Base-by-base conservation (phyloP, 1,140 invertebrate species). In the Pachypsylla venusta region DNA sequence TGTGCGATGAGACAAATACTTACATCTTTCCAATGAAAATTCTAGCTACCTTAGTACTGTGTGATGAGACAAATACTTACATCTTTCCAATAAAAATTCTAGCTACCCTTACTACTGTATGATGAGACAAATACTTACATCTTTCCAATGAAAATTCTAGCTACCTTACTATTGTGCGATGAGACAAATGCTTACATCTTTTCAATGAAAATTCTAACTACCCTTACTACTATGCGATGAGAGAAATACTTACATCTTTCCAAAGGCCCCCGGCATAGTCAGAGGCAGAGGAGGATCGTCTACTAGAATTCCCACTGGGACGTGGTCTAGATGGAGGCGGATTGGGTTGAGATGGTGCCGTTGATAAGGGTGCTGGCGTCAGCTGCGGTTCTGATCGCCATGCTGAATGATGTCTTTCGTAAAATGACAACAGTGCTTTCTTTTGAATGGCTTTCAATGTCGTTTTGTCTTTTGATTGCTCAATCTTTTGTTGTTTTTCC, bases 361-460 rank as follows among this genome's bases (percentile, higher is more conserved):
- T 62, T 12, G 60, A 56, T 4, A 60, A 28, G 5, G 59, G 54
- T 1, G 61, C 57, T 1, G 65, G 59, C 2, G 74, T 70, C 3
- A 81, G 66, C 40, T 81, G 79, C 0, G 79, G 80, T 62, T 81
- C 79, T 0, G 80, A 81, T 56, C 77, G 70, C 79, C 79, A 81
- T 19, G 71, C 74, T n/a, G 71, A 74, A 54, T 81, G 79, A 64
- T 89, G 85, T 28, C 85, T 75, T 65, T 90, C 87, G 69, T 90
- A 89, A 62, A 87, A 92, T 1, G 85, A 87, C 24, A 89, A 72
- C 1, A 93, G 71, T 0, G 89, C 89, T 66, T 90, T 87, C 70
- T 92, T 89, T 66, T 91, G 88, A 26, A 90, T 84, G 0, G 85
- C 86, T 70, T 91, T 92, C 1, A 92, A 68, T 0, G 87, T 85